phyloP scores from a whole-genome alignment of 2,888 invertebrate species.

The Drosophila maculinotata region DNA sequence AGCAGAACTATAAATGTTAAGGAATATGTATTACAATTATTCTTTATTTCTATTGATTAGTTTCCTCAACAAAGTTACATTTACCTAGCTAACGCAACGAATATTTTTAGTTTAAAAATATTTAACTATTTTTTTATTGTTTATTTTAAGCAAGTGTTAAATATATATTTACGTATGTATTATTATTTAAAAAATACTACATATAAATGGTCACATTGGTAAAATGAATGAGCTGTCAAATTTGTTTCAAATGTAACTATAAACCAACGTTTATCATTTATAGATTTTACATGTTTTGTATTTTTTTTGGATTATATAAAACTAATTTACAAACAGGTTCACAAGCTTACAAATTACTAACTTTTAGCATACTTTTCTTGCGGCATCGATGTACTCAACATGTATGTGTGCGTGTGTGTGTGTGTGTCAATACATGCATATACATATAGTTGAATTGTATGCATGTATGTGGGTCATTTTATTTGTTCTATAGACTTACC shows the following conservation, averaged over 20 bases:
- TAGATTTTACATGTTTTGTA: neutral
- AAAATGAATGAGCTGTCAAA: conserved; percentile 42
- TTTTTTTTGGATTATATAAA: neutral
- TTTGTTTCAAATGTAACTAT: conserved; percentile 30
- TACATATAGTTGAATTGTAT: conserved; percentile 9
- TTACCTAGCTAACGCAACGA: no score
- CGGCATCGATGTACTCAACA: conserved; percentile 13
- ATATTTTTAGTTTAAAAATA: no score
- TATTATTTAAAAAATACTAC: conserved; percentile 25
- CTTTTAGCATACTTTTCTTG: neutral
- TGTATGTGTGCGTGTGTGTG: conserved; percentile 27
- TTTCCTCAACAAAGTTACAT: neutral
- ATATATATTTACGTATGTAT: neutral
- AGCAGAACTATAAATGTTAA: no score
- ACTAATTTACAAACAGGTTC: neutral
- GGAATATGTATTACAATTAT: no score
- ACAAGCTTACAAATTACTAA: neutral
- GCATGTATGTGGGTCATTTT: conserved; percentile 67
- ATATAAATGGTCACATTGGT: conserved; percentile 47
- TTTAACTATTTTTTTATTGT: neutral
- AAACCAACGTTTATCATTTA: conserved; percentile 3
- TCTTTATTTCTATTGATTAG: no score
- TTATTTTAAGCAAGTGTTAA: neutral
- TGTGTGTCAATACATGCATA: conserved; percentile 19
- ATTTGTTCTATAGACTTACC: conserved; percentile 69